phyloP scores from a whole-genome alignment of 2,888 invertebrate genomes.

The Acleris sparsana region DNA sequence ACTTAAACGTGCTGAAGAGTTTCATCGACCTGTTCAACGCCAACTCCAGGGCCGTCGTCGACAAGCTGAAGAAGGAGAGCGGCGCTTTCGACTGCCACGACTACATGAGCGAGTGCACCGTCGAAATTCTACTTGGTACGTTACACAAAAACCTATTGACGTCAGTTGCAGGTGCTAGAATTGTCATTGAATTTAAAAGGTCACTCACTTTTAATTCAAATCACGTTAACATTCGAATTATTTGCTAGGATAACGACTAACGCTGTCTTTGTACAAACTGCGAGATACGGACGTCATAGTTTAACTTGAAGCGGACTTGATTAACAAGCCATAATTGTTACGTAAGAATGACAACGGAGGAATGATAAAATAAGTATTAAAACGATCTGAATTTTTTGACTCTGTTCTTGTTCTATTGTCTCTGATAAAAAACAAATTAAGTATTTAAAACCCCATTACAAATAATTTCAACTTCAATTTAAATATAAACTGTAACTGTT shows the following conservation, averaged over 20 bases:
- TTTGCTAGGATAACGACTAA: neutral
- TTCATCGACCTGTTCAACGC: conserved; percentile 94
- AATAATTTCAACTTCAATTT: too few relatives aligned
- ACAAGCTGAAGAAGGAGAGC: conserved; percentile 87
- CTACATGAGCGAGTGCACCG: conserved; percentile 93
- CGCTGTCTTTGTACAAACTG: neutral
- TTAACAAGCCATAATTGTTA: conserved; percentile 13
- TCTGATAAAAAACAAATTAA: neutral
- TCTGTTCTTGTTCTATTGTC: neutral
- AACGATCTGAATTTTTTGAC: neutral
- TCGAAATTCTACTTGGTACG: conserved; percentile 90
- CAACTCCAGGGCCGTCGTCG: conserved; percentile 89
- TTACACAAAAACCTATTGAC: conserved; percentile 37
- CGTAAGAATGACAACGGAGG: neutral
- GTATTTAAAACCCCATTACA: neutral
- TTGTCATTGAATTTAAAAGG: conserved; percentile 1
- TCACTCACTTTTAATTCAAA: conserved; percentile 2
- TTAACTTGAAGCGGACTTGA: neutral
- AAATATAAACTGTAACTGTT: too few relatives aligned
- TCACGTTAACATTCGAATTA: conserved; percentile 9
- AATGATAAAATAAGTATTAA: conserved; percentile 3
- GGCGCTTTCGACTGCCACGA: conserved; percentile 91
- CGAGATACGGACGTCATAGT: conserved; percentile 14
- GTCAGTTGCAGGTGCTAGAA: too few relatives aligned
- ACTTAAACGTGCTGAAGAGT: conserved; percentile 92